Percentiles rank a stretch among this genome's conserved stretches.
phyloP scores from a whole-genome alignment of 2,888 invertebrate genomes.

The Phrixothrix hirtus region DNA sequence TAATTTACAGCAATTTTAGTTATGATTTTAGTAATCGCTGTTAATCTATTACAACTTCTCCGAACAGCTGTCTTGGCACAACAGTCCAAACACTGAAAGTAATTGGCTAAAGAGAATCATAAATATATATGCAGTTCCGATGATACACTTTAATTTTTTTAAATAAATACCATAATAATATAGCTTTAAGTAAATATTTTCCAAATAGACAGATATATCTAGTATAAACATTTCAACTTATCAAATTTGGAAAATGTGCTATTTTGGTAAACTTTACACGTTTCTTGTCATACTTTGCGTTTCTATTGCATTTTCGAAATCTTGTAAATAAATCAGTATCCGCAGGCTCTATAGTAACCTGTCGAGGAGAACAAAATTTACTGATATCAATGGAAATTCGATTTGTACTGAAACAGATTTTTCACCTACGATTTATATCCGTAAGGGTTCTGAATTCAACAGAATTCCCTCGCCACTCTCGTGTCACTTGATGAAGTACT shows the following conservation, averaged over 20 bases:
- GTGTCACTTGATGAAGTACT: constrained; percentile 47
- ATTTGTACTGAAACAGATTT: constrained; percentile 51
- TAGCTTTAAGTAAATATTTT: too few relatives aligned
- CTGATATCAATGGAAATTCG: constrained; percentile 52
- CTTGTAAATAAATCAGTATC: constrained; percentile 33
- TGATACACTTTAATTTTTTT: too few relatives aligned
- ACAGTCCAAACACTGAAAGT: too few relatives aligned
- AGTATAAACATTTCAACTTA: neutral
- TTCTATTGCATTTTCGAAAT: constrained; percentile 27
- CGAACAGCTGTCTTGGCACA: too few relatives aligned
- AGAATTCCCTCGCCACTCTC: constrained; percentile 47
- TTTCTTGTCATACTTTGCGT: constrained; percentile 17
- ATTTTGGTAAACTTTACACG: constrained; percentile 11
- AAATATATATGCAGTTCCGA: too few relatives aligned
- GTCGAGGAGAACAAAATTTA: constrained; percentile 44
- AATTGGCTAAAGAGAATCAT: too few relatives aligned
- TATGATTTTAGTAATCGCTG: too few relatives aligned
- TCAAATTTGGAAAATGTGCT: constrained; percentile 1
- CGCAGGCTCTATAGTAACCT: constrained; percentile 27
- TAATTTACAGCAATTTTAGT: too few relatives aligned
- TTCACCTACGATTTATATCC: constrained; percentile 49
- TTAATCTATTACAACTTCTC: too few relatives aligned
- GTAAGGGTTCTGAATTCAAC: constrained; percentile 42
- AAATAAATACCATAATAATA: too few relatives aligned
- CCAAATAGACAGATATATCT: too few relatives aligned